Evolutionary conservation across 2,797 vertebrate genomes (phyloP), one percentile per base, ranked within the genome.

Genomic region (Schizopygopsis pylzovi): DNA sequence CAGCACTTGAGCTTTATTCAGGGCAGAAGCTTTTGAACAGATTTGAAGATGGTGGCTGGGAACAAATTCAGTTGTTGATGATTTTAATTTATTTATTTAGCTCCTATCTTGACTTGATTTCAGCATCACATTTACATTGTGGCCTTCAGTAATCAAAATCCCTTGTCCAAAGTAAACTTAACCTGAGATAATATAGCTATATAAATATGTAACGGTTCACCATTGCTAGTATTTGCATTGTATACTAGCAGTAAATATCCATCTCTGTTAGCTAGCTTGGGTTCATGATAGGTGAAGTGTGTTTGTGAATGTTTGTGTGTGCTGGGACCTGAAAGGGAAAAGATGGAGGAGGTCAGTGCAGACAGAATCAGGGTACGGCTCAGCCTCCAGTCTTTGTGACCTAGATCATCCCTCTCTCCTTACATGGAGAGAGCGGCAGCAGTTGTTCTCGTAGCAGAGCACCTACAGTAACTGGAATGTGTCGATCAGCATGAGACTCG

Each of bases 361-460:
- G 81, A 82, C 67, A 73, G 37, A 63, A 68, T 77, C 65, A 16
- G 77, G 28, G 61, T 68, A 83, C 45, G 28, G 11, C 33, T 84
- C 59, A 52, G 43, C 70, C 79, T 87, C 85, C 61, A 82, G 85
- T 82, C 81, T n/a, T 81, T 65, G 63, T 86, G 75, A 49, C 39
- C 84, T 82, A 85, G 61, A 79, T 87, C 88, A 87, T 87, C 70
- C 82, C 25, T 68, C 79, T 11, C 82, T 67, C 87, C 87, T 82
- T 89, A 86, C 75, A 90, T 86, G 89, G 86, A 87, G 68, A 85
- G 79, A 87, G 82, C 52, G 28, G 47, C 59, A 45, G 75, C 65
- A 39, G 8, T 73, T 25, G 13, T 56, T 65, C 56, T 41, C 78
- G 18, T 13, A 41, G 43, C 79, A 45, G 54, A 37, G 33, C 65